Conservation (phyloP, 2,888 invertebrate genomes). For the Sarcophaga carnaria region DNA sequence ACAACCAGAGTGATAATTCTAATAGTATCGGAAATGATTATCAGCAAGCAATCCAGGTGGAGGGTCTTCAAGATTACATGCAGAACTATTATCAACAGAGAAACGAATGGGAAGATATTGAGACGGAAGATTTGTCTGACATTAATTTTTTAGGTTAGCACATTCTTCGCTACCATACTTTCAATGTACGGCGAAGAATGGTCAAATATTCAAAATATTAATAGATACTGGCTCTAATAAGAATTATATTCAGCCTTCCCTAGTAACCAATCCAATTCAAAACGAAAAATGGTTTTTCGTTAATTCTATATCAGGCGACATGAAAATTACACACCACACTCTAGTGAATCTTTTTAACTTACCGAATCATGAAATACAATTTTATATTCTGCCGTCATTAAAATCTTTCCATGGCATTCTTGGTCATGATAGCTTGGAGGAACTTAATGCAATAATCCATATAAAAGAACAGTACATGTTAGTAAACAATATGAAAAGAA, state of each 20-base stretch:
- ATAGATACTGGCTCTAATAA: slow-evolving; percentile 8
- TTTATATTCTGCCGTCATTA: slow-evolving; percentile 26
- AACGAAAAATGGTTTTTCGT: slow-evolving; percentile 25
- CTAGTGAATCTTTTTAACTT: slow-evolving; percentile 17
- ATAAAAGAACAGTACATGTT: slow-evolving; percentile 34
- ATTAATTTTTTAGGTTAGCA: slow-evolving; percentile 35
- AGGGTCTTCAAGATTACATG: slow-evolving; percentile 18
- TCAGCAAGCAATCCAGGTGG: background rate
- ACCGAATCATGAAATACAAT: slow-evolving; percentile 30
- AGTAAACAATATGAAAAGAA: slow-evolving; percentile 24
- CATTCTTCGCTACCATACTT: slow-evolving; percentile 37
- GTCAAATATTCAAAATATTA: slow-evolving; percentile 15
- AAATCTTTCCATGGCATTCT: background rate
- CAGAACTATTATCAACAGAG: slow-evolving; percentile 3
- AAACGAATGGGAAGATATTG: background rate
- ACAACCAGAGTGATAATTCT: slow-evolving; percentile 3
- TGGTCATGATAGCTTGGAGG: slow-evolving; percentile 27
- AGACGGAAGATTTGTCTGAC: slow-evolving; percentile 13
- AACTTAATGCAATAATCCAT: slow-evolving; percentile 27
- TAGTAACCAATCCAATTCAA: slow-evolving; percentile 16
- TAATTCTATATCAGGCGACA: slow-evolving; percentile 27
- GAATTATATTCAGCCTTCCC: slow-evolving; percentile 25
- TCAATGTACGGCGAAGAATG: slow-evolving; percentile 28
- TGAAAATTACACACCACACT: slow-evolving; percentile 38
- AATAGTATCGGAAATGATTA: background rate